Evolutionary conservation across 2,888 invertebrate genomes (phyloP), one percentile per base, ranked within the genome.

Genomic region (Pherbina coryleti): DNA sequence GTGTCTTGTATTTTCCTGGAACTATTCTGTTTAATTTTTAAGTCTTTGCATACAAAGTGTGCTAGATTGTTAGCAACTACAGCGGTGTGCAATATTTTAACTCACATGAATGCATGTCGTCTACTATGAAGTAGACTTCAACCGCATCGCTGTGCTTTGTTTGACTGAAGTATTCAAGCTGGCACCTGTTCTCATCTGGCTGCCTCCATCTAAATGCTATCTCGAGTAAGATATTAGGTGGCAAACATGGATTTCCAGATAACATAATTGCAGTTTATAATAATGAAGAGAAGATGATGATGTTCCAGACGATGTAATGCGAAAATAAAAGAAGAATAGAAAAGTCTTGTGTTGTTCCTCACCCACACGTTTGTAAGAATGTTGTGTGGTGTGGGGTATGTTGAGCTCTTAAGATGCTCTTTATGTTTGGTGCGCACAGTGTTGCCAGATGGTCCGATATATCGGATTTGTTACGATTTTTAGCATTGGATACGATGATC

Each of bases 141-240:
- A 34, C 17, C 31, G 14, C 22, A 34, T 4, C 57, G n/a, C 22
- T 1, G 7, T 17, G 11, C 25, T 53, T 22, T 57, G 22, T 37
- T 19, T 17, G n/a, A 9, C 69, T 19, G 51, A 22, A 53, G 28
- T 55, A 53, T 17, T 51, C 28, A 51, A 9, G 8, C 34, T 44
- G 44, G 22, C 60, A 19, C 17, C 60, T 57, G 44, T 19, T 60
- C 73, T 34, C 22, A 19, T 9, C 64, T n/a, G 64, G 34, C 19
- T 55, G 22, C 55, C 5, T 55, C 7, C 8, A 55, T n/a, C 55
- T 22, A 55, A 19, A 55, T 25, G 34, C 17, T 34, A 82, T 80
- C 79, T 81, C 69, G 81, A 82, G 77, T 81, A 79, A 80, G 82
- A 83, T 82, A 82, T 82, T 81, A 81, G 82, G 83, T 81, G 83